These are phyloP conservation scores for Triplophysa bombifrons DNA, from an alignment of 2,797 vertebrate species.

Conservation along the genomic window DNA sequence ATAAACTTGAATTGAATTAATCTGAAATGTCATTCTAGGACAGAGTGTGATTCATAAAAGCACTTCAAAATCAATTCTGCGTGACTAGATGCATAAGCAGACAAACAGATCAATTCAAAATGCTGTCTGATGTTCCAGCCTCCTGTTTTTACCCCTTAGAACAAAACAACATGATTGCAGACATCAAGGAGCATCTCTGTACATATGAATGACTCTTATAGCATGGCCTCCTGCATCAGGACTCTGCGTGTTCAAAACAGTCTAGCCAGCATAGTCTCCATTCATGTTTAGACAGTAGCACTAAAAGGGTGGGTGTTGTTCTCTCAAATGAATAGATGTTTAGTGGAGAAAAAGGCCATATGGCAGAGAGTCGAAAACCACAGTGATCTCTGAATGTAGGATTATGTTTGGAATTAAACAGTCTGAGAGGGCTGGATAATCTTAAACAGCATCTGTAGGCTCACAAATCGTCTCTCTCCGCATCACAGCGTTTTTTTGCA, in stretches of 20 bases:
- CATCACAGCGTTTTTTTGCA: background rate
- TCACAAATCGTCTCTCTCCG: constrained; percentile 19
- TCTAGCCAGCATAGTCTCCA: constrained; percentile 17
- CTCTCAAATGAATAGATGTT: constrained; percentile 16
- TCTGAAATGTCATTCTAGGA: background rate
- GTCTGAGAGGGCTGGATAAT: constrained; percentile 33
- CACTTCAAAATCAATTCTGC: background rate
- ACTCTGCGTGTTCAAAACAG: constrained; percentile 32
- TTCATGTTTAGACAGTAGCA: background rate
- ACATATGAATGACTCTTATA: background rate
- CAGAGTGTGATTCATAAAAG: background rate
- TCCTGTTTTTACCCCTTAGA: background rate
- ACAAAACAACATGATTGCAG: constrained; percentile 7
- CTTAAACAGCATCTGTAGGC: constrained; percentile 41
- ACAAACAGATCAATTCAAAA: constrained; percentile 3
- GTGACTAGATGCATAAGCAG: background rate
- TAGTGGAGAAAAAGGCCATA: constrained; percentile 13
- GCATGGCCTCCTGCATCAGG: background rate
- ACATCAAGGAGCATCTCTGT: constrained; percentile 21
- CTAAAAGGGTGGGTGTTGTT: background rate
- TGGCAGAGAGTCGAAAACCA: constrained; percentile 12
- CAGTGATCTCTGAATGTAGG: constrained; percentile 24
- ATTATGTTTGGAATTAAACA: constrained; percentile 46
- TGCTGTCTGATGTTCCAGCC: background rate
- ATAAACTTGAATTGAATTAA: background rate